These are phyloP conservation scores for Paramisgurnus dabryanus DNA, from an alignment of 2,113 vertebrate genomes.

Conservation along the genomic window DNA sequence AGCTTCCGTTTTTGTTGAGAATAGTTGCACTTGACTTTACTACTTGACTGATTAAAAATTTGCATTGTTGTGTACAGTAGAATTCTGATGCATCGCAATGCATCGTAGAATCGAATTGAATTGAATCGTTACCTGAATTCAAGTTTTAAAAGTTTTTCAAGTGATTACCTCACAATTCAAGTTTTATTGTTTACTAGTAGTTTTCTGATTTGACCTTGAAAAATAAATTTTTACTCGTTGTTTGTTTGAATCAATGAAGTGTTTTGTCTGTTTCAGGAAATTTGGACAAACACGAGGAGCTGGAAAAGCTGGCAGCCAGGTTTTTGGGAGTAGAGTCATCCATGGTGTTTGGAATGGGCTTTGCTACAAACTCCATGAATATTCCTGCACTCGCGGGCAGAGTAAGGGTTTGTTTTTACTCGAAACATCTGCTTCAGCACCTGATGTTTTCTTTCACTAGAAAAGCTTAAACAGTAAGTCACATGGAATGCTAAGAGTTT, in stretches of 20 bases:
- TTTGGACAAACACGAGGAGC: conserved; percentile 90
- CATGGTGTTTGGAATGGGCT: conserved; percentile 96
- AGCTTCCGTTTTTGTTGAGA: no score
- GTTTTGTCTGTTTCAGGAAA: conserved; percentile 78
- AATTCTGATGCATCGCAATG: no score
- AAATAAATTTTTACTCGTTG: background rate
- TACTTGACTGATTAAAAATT: no score
- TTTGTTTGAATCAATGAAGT: background rate
- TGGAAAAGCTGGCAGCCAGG: conserved; percentile 86
- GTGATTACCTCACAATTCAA: no score
- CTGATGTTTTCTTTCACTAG: background rate
- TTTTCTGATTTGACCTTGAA: no score
- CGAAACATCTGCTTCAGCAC: background rate
- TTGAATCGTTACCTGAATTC: no score
- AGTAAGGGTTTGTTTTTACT: conserved; percentile 70
- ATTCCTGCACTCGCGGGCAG: conserved; percentile 94
- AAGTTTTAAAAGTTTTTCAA: no score
- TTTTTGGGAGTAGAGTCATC: conserved; percentile 94
- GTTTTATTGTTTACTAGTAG: no score
- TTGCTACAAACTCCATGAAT: conserved; percentile 98
- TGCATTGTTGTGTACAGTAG: no score
- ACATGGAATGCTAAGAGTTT: background rate
- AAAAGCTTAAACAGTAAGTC: background rate
- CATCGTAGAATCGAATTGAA: no score
- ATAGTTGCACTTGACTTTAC: no score